phyloP scores from a whole-genome alignment of 1,140 invertebrate genomes.

The Pseudobourletiella spinata region DNA sequence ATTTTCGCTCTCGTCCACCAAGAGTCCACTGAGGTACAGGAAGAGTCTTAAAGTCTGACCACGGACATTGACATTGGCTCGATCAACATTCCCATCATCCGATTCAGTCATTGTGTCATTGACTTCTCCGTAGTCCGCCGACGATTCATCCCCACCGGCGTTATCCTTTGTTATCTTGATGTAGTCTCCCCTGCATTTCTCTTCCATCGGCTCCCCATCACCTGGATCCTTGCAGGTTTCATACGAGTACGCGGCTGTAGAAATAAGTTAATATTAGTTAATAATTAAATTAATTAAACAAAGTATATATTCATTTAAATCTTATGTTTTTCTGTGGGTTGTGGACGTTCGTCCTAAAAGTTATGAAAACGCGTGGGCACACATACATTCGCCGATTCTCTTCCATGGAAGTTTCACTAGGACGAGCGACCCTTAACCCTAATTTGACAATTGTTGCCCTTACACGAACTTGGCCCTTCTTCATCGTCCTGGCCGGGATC shows the following conservation, averaged over 20 bases:
- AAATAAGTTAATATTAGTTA: neutral
- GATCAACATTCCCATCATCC: neutral
- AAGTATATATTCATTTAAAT: no score
- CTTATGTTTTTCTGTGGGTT: neutral
- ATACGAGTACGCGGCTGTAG: neutral
- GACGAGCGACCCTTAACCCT: no score
- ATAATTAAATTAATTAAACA: neutral
- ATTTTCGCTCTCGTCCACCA: constrained; percentile 11
- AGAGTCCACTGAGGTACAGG: constrained; percentile 13
- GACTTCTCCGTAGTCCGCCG: neutral
- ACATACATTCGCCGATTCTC: no score
- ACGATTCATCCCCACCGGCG: neutral
- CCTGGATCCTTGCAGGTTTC: neutral
- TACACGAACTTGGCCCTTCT: neutral
- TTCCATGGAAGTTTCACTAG: no score
- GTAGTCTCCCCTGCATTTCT: neutral
- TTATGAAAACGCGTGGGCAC: no score
- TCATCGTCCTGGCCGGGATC: neutral
- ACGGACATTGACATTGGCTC: neutral
- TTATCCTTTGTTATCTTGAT: neutral
- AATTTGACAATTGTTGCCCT: no score
- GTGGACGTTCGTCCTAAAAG: no score
- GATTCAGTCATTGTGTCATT: neutral
- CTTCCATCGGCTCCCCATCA: neutral
- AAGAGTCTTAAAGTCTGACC: constrained; percentile 24